Evolutionary conservation across 2,113 vertebrate genomes (phyloP), one percentile per base, ranked within the genome.

Genomic region (Bagarius yarrelli): DNA sequence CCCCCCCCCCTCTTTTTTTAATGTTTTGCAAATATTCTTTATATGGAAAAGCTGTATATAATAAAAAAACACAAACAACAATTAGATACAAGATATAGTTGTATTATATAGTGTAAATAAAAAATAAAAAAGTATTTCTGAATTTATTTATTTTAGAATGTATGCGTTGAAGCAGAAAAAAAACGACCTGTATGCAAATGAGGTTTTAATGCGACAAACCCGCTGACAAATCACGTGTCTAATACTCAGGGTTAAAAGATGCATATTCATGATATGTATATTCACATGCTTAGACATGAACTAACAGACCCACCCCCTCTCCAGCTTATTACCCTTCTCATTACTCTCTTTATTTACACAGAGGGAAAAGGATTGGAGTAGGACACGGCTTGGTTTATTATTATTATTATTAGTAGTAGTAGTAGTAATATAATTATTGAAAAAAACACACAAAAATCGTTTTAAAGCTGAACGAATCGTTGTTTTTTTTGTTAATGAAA

Each of bases 261-360:
- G 86, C 83, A 90, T 90, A 88, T 89, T 89, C 86, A 90, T 89
- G 85, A 86, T 74, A 72, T 32, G 53, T 67, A 71, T 67, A 81
- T 81, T 87, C 78, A 78, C 77, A 89, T 86, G 81, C 84, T 87
- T 59, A 85, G 63, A 84, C 79, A 88, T 57, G 57, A 78, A 78
- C 63, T 32, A 55, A 53, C 50, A 83, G 66, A 81, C 67, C 79
- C 66, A 66, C 78, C 79, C 59, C 50, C 85, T 44, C 83, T 56
- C 74, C 75, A 59, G 50, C 78, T 60, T 83, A 81, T 83, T 85
- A 83, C 78, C 76, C 74, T 53, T 85, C 78, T 78, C 70, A 85
- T 81, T 81, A 83, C 66, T 74, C 57, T 72, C 57, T 77, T 83
- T 81, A 80, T 86, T 81, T 75, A 83, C 69, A 86, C 78, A 70